phyloP scores from a whole-genome alignment of 64 coral and sea anemone genomes.

The Stichodactyla mertensii region DNA sequence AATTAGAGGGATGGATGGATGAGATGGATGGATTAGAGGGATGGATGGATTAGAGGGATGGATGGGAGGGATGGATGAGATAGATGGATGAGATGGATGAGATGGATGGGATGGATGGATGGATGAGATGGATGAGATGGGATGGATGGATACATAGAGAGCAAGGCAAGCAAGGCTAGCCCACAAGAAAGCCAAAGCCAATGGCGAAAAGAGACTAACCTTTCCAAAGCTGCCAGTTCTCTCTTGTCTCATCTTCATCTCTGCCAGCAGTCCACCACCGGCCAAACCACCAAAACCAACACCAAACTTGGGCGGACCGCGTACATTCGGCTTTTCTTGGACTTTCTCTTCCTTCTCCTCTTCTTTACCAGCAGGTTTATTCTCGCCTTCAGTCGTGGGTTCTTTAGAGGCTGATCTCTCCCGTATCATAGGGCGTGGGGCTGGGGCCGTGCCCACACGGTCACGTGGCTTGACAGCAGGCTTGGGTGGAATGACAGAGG shows the following conservation, averaged over 20 bases:
- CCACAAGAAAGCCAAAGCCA: not conserved
- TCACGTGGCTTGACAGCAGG: constrained; percentile 24
- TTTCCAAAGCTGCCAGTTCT: constrained; percentile 23
- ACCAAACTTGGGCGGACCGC: constrained; percentile 54
- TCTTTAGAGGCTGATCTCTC: not conserved
- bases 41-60: no score
- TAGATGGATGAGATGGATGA: no score
- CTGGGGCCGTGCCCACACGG: not conserved
- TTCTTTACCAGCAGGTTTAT: not conserved
- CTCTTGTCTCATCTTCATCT: constrained; percentile 64
- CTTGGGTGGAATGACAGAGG: constrained; percentile 2
- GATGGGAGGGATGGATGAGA: no score
- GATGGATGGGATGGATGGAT: not conserved
- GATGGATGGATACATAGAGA: no score
- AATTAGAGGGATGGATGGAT: no score
- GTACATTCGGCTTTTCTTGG: not conserved
- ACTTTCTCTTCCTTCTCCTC: constrained; percentile 14
- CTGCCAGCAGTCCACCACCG: constrained; percentile 45
- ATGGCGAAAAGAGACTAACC: not conserved
- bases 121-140: no score
- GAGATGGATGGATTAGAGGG: no score
- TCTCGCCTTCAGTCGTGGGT: not conserved
- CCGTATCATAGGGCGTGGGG: not conserved
- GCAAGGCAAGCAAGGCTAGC: not conserved
- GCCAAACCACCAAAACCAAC: constrained; percentile 52